These are phyloP conservation scores for Pholis gunnellus DNA, from an alignment of 2,113 vertebrate genomes.

Conservation along the genomic window DNA sequence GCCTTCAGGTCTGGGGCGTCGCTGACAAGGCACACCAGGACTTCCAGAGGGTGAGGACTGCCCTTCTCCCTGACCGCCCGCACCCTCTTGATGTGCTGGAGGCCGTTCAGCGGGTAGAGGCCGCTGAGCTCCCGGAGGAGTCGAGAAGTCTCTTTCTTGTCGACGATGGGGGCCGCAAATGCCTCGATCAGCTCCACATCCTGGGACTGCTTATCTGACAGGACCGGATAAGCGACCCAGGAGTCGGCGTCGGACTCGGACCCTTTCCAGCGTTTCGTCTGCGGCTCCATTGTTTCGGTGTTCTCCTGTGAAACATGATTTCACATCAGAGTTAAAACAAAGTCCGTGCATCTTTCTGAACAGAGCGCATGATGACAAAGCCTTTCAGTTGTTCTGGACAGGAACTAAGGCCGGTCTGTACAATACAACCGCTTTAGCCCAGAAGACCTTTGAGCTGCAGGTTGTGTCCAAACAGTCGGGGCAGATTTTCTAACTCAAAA, in stretches of 20 bases:
- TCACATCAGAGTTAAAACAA: slow-evolving; percentile 31
- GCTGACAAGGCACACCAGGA: slow-evolving; percentile 84
- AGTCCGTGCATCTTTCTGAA: slow-evolving; percentile 21
- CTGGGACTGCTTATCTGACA: slow-evolving; percentile 85
- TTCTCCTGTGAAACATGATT: slow-evolving; percentile 59
- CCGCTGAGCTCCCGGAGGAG: slow-evolving; percentile 82
- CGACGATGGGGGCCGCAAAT: slow-evolving; percentile 85
- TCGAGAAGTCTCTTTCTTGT: slow-evolving; percentile 87
- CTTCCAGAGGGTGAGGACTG: slow-evolving; percentile 79
- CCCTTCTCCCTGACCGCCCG: slow-evolving; percentile 70
- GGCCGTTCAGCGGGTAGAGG: slow-evolving; percentile 77
- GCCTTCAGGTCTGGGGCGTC: slow-evolving; percentile 42
- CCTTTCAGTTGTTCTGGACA: not conserved
- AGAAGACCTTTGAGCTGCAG: not conserved
- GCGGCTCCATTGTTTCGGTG: slow-evolving; percentile 78
- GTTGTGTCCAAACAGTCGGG: not conserved
- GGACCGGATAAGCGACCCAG: slow-evolving; percentile 86
- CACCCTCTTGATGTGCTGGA: slow-evolving; percentile 89
- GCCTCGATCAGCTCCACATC: slow-evolving; percentile 80
- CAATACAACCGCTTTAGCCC: not conserved
- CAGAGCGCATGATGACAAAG: slow-evolving; percentile 7
- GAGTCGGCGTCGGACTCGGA: not conserved
- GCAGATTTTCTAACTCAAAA: not conserved
- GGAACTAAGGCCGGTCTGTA: not conserved
- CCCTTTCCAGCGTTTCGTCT: slow-evolving; percentile 77